phyloP scores from a whole-genome alignment of 2,113 vertebrate species.

The Hippocampus abdominalis region DNA sequence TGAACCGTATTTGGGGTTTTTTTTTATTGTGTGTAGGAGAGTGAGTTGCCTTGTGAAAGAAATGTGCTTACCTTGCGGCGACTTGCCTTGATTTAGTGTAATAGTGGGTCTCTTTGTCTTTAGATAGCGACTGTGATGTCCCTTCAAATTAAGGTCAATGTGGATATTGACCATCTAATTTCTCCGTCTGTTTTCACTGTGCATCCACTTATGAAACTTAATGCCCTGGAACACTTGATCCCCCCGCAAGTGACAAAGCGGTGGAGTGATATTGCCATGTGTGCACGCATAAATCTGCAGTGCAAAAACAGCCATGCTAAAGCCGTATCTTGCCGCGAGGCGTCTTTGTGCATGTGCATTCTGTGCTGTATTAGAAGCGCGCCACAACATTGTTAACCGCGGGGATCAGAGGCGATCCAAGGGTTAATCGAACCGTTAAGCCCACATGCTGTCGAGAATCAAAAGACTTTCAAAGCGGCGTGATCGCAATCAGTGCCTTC shows the following conservation, averaged over 20 bases:
- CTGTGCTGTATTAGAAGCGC: slow-evolving; percentile 7
- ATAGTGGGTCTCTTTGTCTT: slow-evolving; percentile 40
- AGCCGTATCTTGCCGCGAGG: slow-evolving; percentile 3
- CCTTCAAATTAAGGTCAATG: slow-evolving; percentile 39
- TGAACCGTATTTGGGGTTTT: no score
- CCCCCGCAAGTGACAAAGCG: slow-evolving; percentile 17
- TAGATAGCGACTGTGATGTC: slow-evolving; percentile 23
- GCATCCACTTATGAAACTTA: slow-evolving; percentile 45
- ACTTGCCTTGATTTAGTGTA: neutral
- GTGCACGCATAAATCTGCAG: slow-evolving; percentile 19
- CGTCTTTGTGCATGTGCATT: slow-evolving; percentile 4
- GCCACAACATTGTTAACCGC: neutral
- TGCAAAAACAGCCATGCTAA: slow-evolving; percentile 13
- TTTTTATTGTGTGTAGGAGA: no score
- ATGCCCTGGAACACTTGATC: slow-evolving; percentile 29
- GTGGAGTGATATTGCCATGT: slow-evolving; percentile 2
- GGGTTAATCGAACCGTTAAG: slow-evolving; percentile 58
- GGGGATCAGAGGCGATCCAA: slow-evolving; percentile 34
- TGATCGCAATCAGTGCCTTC: slow-evolving; percentile 47
- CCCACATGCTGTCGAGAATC: slow-evolving; percentile 36
- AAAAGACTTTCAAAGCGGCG: slow-evolving; percentile 32
- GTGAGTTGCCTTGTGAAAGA: no score
- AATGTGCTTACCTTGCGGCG: no score
- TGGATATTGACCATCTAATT: slow-evolving; percentile 41
- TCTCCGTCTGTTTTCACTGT: slow-evolving; percentile 48